A percentile compares a stretch with the other conserved stretches of the same genome.
Evolutionary conservation across 2,113 vertebrate genomes (phyloP).

Genomic region (Rhinopomastus cyanomelas): DNA sequence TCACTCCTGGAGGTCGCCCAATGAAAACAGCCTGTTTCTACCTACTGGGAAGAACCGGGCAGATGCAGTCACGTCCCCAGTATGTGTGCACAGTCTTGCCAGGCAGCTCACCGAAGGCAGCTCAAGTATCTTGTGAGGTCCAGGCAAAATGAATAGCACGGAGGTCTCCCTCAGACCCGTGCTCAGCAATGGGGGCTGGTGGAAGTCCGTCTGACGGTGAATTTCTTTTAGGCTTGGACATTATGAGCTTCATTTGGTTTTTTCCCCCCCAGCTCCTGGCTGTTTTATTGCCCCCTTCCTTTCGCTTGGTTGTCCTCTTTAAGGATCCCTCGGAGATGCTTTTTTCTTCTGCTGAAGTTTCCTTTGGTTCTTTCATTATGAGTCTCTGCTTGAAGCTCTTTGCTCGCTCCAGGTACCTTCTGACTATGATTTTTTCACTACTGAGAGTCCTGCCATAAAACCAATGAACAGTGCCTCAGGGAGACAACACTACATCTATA

Average conservation of each 20-base stretch:
- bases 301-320: background rate
- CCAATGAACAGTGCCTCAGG: background rate
- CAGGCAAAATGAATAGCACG: too few relatives aligned
- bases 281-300: background rate
- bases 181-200: background rate
- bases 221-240: conserved; percentile 15
- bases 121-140: conserved; percentile 41
- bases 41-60: conserved; percentile 64
- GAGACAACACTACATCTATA: background rate
- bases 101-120: conserved; percentile 55
- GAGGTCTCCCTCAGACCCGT: too few relatives aligned
- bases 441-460: background rate
- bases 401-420: background rate
- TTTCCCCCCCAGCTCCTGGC: background rate
- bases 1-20: conserved; percentile 56
- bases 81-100: conserved; percentile 44
- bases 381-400: background rate
- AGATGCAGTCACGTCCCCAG: conserved; percentile 53
- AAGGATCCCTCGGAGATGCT: background rate
- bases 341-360: background rate
- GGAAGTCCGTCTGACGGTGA: background rate
- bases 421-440: background rate
- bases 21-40: conserved; percentile 52
- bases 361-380: background rate
- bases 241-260: background rate